Conservation (phyloP, 2,797 vertebrate genomes). For the Hyperoplus immaculatus region DNA sequence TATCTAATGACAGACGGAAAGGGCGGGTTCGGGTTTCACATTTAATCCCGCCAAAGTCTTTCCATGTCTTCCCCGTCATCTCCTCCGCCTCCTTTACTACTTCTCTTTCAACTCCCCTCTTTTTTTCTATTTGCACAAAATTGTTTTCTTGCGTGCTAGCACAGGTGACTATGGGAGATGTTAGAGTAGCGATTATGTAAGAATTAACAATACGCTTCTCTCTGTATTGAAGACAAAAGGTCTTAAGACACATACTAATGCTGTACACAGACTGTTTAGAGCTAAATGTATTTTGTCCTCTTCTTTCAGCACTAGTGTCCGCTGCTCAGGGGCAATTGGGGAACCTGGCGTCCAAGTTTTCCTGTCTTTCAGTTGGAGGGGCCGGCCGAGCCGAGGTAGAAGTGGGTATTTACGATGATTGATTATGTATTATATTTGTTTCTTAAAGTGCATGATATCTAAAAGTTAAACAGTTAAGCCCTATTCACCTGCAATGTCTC, state of each 20-base stretch:
- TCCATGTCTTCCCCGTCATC: slow-evolving; percentile 16
- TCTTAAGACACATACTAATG: background rate
- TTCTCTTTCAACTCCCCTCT: background rate
- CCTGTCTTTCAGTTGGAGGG: slow-evolving; percentile 73
- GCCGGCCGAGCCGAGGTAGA: slow-evolving; percentile 32
- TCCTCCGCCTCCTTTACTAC: slow-evolving; percentile 1
- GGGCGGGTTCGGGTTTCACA: slow-evolving; percentile 28
- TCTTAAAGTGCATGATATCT: background rate
- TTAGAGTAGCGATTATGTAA: background rate
- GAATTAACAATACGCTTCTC: background rate
- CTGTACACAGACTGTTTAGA: background rate
- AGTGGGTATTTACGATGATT: background rate
- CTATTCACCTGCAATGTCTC: too few species aligned
- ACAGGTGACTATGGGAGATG: background rate
- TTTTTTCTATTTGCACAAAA: background rate
- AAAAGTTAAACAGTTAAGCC: too few species aligned
- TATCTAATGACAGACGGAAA: slow-evolving; percentile 26
- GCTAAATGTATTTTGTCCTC: slow-evolving; percentile 29
- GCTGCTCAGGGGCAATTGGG: slow-evolving; percentile 24
- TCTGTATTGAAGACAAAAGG: background rate
- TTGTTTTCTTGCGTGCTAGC: background rate
- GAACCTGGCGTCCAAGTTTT: slow-evolving; percentile 65
- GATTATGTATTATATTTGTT: background rate
- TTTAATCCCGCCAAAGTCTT: slow-evolving; percentile 33
- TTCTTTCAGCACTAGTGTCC: slow-evolving; percentile 17